Percentiles rank a stretch among this genome's conserved stretches.
Conservation (phyloP, 1,140 invertebrate genomes). For the Pteromalus puparum region DNA sequence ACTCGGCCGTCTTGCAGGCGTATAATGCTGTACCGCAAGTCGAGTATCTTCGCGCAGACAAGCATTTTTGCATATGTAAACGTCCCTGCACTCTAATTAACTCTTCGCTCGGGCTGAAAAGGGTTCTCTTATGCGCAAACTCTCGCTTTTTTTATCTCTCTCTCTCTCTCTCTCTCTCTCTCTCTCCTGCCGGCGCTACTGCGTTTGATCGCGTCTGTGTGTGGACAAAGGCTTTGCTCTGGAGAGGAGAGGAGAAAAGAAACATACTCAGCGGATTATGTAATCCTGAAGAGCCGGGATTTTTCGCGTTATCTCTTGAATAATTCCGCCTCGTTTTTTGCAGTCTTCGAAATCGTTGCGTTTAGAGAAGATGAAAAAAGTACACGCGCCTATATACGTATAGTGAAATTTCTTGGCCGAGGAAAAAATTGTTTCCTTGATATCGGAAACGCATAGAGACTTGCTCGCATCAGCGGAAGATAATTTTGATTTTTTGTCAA, state of each 20-base stretch:
- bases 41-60: slow-evolving; percentile 56
- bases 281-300: not conserved
- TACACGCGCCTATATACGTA: not conserved
- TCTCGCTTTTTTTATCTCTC: slow-evolving; percentile 37
- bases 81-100: slow-evolving; percentile 62
- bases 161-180: slow-evolving; percentile 1
- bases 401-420: slow-evolving; percentile 61
- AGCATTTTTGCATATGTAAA: slow-evolving; percentile 66
- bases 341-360: not conserved
- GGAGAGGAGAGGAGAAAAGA: not conserved
- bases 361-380: not conserved
- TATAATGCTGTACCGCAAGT: slow-evolving; percentile 26
- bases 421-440: slow-evolving; percentile 73
- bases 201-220: not conserved
- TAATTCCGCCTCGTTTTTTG: not conserved
- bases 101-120: slow-evolving; percentile 54
- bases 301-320: slow-evolving; percentile 16
- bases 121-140: not conserved
- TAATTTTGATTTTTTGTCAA: too few relatives aligned
- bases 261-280: not conserved
- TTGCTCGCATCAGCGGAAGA: too few relatives aligned
- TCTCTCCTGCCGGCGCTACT: not conserved
- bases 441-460: slow-evolving; percentile 72
- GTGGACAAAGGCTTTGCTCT: not conserved
- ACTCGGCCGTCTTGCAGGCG: not conserved